These are phyloP conservation scores for Hirtodrosophila duncani DNA, from an alignment of 2,888 invertebrate genomes.

Conservation along the genomic window DNA sequence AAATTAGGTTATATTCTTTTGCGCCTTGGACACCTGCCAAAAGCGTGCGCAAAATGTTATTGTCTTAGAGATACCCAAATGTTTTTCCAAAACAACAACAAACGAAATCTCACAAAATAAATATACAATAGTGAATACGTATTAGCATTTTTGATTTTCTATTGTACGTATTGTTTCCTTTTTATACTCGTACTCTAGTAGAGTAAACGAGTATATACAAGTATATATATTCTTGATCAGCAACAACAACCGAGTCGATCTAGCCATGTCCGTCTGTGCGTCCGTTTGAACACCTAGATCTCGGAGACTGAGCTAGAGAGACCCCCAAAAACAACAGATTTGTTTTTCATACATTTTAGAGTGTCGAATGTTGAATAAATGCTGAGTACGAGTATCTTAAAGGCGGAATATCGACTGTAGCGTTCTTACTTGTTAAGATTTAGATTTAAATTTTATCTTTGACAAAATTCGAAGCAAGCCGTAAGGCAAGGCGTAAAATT, in stretches of 20 bases:
- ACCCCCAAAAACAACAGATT: too few relatives aligned
- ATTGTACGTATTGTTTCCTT: conserved; percentile 10
- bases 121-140: conserved; percentile 29
- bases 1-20: conserved; percentile 13
- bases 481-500: conserved; percentile 45
- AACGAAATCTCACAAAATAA: conserved; percentile 9
- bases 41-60: conserved; percentile 69
- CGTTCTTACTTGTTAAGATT: not conserved
- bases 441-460: conserved; percentile 14
- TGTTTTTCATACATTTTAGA: too few relatives aligned
- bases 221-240: too few relatives aligned
- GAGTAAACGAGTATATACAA: too few relatives aligned
- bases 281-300: too few relatives aligned
- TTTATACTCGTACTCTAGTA: too few relatives aligned
- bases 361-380: too few relatives aligned
- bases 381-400: too few relatives aligned
- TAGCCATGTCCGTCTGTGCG: too few relatives aligned
- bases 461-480: conserved; percentile 38
- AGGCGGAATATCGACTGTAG: too few relatives aligned
- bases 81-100: conserved; percentile 62
- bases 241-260: too few relatives aligned
- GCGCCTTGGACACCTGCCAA: conserved; percentile 51
- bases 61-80: conserved; percentile 40
- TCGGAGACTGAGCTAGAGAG: too few relatives aligned
- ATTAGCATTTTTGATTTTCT: conserved; percentile 36